Conservation (phyloP, 1,140 invertebrate species). For the Rhizoglyphus robini region DNA sequence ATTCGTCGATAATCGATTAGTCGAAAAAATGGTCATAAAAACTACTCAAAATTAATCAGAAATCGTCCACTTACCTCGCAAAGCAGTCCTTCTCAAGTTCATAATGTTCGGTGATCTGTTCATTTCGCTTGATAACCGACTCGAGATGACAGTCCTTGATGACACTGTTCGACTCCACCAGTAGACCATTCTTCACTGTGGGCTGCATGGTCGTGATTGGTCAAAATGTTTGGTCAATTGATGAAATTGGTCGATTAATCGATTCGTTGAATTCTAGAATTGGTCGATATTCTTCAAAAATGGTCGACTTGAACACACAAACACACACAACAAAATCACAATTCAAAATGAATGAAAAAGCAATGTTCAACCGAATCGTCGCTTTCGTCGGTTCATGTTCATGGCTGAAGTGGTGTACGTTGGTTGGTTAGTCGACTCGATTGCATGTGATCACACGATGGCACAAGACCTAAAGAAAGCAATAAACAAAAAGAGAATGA, state of each 20-base stretch:
- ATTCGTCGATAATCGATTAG: too few relatives aligned
- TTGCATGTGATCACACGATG: background rate
- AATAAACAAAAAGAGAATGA: too few relatives aligned
- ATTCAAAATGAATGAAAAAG: background rate
- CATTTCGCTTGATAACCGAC: background rate
- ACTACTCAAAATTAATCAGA: too few relatives aligned
- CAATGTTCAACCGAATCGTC: background rate
- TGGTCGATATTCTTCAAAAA: background rate
- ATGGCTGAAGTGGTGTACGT: background rate
- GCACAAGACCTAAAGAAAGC: background rate
- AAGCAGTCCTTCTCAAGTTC: background rate
- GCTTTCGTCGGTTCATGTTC: background rate
- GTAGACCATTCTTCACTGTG: background rate
- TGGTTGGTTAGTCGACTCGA: background rate
- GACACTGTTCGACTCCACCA: background rate
- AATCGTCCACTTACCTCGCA: conserved; percentile 17
- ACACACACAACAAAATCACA: background rate
- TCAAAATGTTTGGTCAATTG: background rate
- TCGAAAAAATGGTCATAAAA: background rate
- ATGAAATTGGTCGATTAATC: background rate
- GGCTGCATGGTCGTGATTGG: background rate
- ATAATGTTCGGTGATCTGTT: conserved; percentile 1
- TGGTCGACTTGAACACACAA: background rate
- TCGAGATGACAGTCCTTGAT: conserved; percentile 1
- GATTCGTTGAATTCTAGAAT: background rate